Conservation (phyloP, 2,113 vertebrate genomes). For the Menidia beryllina region DNA sequence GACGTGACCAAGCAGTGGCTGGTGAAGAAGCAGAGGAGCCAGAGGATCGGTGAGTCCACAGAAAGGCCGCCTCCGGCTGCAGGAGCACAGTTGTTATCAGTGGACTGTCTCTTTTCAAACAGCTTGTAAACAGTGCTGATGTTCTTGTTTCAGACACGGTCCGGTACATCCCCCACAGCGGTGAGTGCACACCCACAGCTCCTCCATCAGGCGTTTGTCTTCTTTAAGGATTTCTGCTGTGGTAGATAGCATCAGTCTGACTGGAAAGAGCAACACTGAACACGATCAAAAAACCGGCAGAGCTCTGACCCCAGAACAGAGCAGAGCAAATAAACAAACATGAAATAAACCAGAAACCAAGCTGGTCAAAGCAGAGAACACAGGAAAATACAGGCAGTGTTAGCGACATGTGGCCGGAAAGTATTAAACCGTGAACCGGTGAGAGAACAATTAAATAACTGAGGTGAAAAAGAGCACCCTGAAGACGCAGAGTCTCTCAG, state of each 20-base stretch:
- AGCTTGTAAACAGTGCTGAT: not conserved
- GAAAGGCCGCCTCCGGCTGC: not conserved
- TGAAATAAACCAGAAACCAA: too few relatives aligned
- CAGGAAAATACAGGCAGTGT: too few relatives aligned
- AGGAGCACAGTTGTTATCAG: not conserved
- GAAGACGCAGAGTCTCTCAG: not conserved
- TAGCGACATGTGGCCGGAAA: too few relatives aligned
- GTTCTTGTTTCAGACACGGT: conserved; percentile 69
- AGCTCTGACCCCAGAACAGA: too few relatives aligned
- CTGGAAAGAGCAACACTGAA: too few relatives aligned
- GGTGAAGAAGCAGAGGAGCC: conserved; percentile 77
- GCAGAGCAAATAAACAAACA: too few relatives aligned
- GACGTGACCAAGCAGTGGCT: conserved; percentile 81
- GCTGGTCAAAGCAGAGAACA: too few relatives aligned
- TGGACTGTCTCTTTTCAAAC: not conserved
- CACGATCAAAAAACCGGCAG: too few relatives aligned
- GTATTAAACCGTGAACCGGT: not conserved
- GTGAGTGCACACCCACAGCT: conserved; percentile 67
- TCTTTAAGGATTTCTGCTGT: too few relatives aligned
- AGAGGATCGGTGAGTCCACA: conserved; percentile 71
- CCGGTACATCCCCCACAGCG: conserved; percentile 80
- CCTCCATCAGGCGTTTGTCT: too few relatives aligned
- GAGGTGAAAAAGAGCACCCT: not conserved
- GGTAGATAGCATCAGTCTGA: too few relatives aligned
- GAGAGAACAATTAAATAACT: not conserved